A percentile compares a stretch with the other conserved stretches of the same genome.
Evolutionary conservation across 2,113 vertebrate species (phyloP).

Genomic region (Python bivittatus): DNA sequence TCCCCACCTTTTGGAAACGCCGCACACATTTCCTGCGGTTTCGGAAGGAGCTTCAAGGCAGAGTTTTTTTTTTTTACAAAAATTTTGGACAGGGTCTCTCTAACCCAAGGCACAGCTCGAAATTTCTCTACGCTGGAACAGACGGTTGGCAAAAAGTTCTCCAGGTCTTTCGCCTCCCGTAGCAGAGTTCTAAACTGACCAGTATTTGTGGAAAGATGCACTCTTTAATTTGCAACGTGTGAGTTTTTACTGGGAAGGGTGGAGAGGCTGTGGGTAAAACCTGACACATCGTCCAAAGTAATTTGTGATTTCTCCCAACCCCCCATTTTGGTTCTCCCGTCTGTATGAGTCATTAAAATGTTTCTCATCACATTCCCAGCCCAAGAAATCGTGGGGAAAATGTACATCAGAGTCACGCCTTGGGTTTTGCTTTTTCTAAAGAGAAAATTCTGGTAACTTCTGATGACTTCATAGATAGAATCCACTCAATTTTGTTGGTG

Average conservation of each 20-base stretch:
- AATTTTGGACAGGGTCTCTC: not conserved
- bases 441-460: not conserved
- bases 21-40: not conserved
- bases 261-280: not conserved
- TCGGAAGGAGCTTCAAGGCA: not conserved
- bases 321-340: not conserved
- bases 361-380: not conserved
- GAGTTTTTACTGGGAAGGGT: not conserved
- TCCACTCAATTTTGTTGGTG: not conserved
- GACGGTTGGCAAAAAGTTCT: not conserved
- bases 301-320: not conserved
- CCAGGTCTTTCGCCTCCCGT: not conserved
- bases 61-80: not conserved
- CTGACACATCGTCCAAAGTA: not conserved
- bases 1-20: not conserved
- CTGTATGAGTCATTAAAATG: not conserved
- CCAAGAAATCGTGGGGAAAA: not conserved
- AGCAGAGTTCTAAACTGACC: not conserved
- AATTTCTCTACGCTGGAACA: not conserved
- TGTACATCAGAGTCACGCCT: not conserved
- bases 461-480: not conserved
- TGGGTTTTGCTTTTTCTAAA: not conserved
- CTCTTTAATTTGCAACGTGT: not conserved
- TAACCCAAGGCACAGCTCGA: not conserved
- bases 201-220: not conserved